These are phyloP conservation scores for Sphenopsis melanotis DNA, from an alignment of 2,797 vertebrate species.

Conservation along the genomic window DNA sequence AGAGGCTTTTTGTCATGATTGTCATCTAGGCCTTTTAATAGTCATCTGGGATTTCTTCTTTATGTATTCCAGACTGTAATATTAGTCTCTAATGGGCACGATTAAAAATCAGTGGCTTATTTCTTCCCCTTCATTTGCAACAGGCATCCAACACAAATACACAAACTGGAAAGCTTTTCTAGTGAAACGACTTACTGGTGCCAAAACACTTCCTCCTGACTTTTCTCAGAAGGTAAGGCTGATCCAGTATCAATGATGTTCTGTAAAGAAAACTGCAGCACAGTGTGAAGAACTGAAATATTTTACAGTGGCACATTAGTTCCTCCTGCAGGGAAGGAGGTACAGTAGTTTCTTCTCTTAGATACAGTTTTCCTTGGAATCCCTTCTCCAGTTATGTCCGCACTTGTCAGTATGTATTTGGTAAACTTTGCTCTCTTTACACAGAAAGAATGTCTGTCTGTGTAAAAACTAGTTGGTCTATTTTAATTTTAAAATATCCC, in stretches of 20 bases:
- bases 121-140: slow-evolving; percentile 58
- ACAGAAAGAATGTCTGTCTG: neutral
- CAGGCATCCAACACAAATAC: slow-evolving; percentile 97
- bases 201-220: slow-evolving; percentile 96
- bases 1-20: slow-evolving; percentile 23
- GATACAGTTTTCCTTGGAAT: neutral
- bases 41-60: slow-evolving; percentile 45
- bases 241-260: neutral
- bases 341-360: neutral
- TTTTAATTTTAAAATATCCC: neutral
- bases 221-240: slow-evolving; percentile 89
- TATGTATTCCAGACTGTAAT: slow-evolving; percentile 37
- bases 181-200: slow-evolving; percentile 97
- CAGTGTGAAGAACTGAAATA: slow-evolving; percentile 3
- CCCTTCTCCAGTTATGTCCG: neutral
- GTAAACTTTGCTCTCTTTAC: neutral
- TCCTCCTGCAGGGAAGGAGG: neutral
- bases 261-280: neutral
- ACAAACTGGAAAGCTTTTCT: slow-evolving; percentile 99
- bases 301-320: neutral
- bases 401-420: neutral
- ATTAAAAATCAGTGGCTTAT: slow-evolving; percentile 47
- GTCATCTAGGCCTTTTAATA: slow-evolving; percentile 16
- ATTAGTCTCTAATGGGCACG: slow-evolving; percentile 1
- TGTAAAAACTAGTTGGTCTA: neutral